Base-by-base conservation (phyloP, 2,888 invertebrate species). In the Ariolimax columbianus region DNA sequence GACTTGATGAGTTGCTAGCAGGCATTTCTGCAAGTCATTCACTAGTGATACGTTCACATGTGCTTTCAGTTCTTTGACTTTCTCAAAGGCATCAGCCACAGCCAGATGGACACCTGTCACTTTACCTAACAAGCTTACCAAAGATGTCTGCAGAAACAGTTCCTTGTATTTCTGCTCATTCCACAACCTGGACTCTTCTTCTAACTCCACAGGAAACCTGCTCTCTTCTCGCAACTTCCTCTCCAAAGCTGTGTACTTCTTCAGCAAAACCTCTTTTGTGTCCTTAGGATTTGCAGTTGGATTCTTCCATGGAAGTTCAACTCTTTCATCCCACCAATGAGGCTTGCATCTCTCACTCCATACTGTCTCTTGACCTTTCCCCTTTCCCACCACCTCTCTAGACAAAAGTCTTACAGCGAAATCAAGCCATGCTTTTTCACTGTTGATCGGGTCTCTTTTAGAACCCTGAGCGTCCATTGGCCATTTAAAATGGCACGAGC, bases 241-340 rank as follows among this genome's bases (percentile, higher is more conserved):
- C n/a, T 86, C 84, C 38, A 87, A 80, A 81, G 82, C 86, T 79
- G 77, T 51, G 75, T 86, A 87, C 59, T 87, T 87, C n/a, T 19
- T 73, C 63, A 82, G 78, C 86, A 87, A 84, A 79, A 84, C 78
- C 75, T 86, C 86, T 82, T 87, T 87, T n/a, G 81, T 86, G 84
- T 87, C 87, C 77, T 87, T 87, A 38, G 87, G 87, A 75, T 87
- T 87, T 51, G 87, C 78, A 33, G 87, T 87, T 55, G 87, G 87
- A 68, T 87, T 87, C 70, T 87, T 87, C 87, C 87, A 87, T 59
- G 86, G 70, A 78, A 77, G 59, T 1, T 55, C 38, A 36, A 86
- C 84, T n/a, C 7, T 75, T 66, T 59, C n/a, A 77, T 87, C 86
- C 87, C 87, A 87, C 87, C 87, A 87, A 17, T 43, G 66, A 43